These are phyloP conservation scores for Kryptolebias marmoratus DNA, from an alignment of 2,113 vertebrate species.

Conservation along the genomic window DNA sequence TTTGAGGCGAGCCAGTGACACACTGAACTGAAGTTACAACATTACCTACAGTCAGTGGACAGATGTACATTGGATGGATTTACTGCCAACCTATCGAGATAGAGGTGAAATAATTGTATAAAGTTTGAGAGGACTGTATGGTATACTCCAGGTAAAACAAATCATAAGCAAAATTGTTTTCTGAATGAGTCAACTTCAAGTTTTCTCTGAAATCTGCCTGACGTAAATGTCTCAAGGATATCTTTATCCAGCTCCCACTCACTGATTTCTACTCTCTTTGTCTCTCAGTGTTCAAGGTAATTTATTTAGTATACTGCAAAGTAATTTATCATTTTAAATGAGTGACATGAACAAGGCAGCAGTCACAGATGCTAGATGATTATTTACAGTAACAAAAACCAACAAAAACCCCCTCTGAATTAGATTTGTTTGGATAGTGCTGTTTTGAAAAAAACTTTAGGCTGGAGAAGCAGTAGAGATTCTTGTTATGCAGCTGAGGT, in stretches of 20 bases:
- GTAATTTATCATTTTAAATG: conserved; percentile 72
- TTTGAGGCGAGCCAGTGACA: too few species aligned
- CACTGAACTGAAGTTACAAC: too few species aligned
- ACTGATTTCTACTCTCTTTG: conserved; percentile 42
- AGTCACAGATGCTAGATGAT: conserved; percentile 48
- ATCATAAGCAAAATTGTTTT: conserved; percentile 18
- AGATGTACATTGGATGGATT: too few species aligned
- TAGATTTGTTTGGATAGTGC: conserved; percentile 55
- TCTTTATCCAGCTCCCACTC: conserved; percentile 51
- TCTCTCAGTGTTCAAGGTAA: conserved; percentile 57
- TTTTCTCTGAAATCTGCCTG: conserved; percentile 37
- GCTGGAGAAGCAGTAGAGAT: conserved; percentile 40
- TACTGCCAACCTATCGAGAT: too few species aligned
- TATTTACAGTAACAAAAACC: conserved; percentile 15
- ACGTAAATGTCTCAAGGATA: conserved; percentile 64
- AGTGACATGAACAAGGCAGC: conserved; percentile 65
- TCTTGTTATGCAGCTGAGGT: conserved; percentile 43
- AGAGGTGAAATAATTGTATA: too few species aligned
- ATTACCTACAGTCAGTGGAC: too few species aligned
- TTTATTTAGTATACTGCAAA: conserved; percentile 68
- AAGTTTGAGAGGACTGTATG: background rate
- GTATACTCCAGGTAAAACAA: conserved; percentile 7
- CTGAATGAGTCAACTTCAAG: conserved; percentile 37
- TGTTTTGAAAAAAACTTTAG: conserved; percentile 43
- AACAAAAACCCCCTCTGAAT: conserved; percentile 41